Base-by-base conservation (phyloP, 2,797 vertebrate genomes). In the Silurus lanzhouensis region DNA sequence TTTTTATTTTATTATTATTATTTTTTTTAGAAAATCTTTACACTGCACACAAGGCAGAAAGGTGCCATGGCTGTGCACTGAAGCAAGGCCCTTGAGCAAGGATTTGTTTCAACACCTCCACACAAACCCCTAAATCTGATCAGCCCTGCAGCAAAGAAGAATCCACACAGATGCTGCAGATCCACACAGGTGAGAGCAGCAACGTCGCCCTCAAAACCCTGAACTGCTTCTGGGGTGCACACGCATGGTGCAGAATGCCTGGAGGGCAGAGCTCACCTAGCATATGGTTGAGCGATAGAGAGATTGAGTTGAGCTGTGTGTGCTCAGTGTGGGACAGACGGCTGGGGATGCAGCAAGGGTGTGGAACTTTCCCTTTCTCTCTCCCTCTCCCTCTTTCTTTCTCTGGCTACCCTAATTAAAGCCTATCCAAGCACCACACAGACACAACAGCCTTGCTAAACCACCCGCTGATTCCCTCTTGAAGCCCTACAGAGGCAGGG, bases 291-390 rank as follows among this genome's bases (percentile, higher is more conserved):
- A 85, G 67, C 64, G 64, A 79, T 85, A 61, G 84, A 88, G 84
- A 63, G 82, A 79, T 61, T 63, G 81, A 85, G 80, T 64, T 64
- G 46, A 82, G 58, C 87, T 76, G 83, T 81, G 83, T 78, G 77
- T 78, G 79, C 55, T 85, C 72, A 81, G 77, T 81, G 84, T 84
- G 70, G 82, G 91, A 92, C 93, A 95, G 93, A 93, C 87, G 93
- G 92, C 90, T 87, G 90, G 85, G 88, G 90, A 90, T 9, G 83
- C 71, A 64, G 72, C 63, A 72, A 88, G 87, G 46, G 84, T 86
- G 83, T 77, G 74, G 66, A 86, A 85, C 68, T 82, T 84, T 87
- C 87, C 70, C 63, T 79, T 71, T 76, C 27, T 67, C 52, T 52
- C 83, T 60, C 58, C 22, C 77, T 52, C 60, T 66, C 58, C 8